A percentile compares a stretch with the other conserved stretches of the same genome.
phyloP scores from a whole-genome alignment of 1,140 invertebrate species.

The Hydropsyche tenuis region DNA sequence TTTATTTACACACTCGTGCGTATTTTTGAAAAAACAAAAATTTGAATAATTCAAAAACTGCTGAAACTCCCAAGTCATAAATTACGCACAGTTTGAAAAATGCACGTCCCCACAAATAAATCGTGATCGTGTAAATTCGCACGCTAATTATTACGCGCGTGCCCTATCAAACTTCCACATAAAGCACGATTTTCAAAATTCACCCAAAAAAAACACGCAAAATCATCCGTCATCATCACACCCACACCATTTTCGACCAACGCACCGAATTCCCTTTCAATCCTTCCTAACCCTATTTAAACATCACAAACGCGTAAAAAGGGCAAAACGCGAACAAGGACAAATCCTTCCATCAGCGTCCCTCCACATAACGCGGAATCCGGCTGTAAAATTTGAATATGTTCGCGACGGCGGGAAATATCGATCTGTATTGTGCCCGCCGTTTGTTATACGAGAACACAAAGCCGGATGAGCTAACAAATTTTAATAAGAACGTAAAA shows the following conservation, averaged over 20 bases:
- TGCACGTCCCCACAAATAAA: not conserved
- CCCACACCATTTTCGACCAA: too few relatives aligned
- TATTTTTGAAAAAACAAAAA: not conserved
- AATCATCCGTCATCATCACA: too few relatives aligned
- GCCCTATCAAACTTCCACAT: too few relatives aligned
- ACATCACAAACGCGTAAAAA: not conserved
- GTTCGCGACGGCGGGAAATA: not conserved
- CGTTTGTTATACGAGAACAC: constrained; percentile 12
- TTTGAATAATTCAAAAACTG: too few relatives aligned
- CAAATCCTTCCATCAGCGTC: not conserved
- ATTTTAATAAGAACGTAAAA: constrained; percentile 29
- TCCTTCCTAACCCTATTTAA: not conserved
- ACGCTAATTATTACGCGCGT: not conserved
- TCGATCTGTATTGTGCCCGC: not conserved
- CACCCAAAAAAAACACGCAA: too few relatives aligned
- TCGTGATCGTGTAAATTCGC: not conserved
- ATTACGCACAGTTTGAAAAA: not conserved
- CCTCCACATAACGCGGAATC: not conserved
- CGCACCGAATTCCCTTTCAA: too few relatives aligned
- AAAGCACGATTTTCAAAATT: too few relatives aligned
- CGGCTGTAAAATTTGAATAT: constrained; percentile 2
- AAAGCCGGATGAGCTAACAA: constrained; percentile 27
- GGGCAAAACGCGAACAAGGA: not conserved
- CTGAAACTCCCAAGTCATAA: too few relatives aligned
- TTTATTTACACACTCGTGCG: too few relatives aligned